Evolutionary conservation across 1,140 invertebrate species (phyloP), one percentile per base, ranked within the genome.

Genomic region (Lucilia cuprina): DNA sequence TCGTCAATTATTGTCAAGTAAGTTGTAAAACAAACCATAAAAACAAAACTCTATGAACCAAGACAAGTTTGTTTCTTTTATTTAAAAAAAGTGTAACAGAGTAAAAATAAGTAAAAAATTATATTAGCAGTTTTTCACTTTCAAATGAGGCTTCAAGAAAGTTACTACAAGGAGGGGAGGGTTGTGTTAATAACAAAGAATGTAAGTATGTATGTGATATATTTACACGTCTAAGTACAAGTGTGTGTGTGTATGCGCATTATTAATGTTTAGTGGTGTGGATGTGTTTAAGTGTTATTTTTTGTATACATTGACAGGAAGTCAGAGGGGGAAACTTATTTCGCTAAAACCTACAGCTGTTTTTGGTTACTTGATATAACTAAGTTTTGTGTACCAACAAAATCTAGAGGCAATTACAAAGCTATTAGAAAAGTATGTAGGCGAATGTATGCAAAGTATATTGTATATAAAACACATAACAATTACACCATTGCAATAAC

Each of bases 351-450:
- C 9, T 21, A 19, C 19, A 21, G 19, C 9, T 21, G 65, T 70
- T 60, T 41, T 7, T 21, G 19, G 9, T 5, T 70, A 21, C n/a
- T n/a, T 25, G 10, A n/a, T 60, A 21, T 70, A 21, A 12, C 19
- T 12, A 5, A 14, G 13, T 7, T 7, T 60, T 12, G n/a, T 2
- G 5, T 70, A 25, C 65, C n/a, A 21, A n/a, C 10, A 21, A 70
- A 25, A n/a, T 19, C 19, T n/a, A 70, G 8, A 70, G 65, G 77
- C 77, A 80, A 80, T 80, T 80, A 80, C 77, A 80, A 80, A 80
- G 47, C 77, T 49, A 80, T 80, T 80, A 80, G 9, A 34, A 78
- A 34, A n/a, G 14, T 60, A 60, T 55, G 50, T 17, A 55, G 7
- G 50, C 8, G 12, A 41, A 41, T 12, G 50, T 55, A 17, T 17